Percentiles rank a stretch among this genome's conserved stretches.
phyloP scores from a whole-genome alignment of 1,140 invertebrate genomes.

The Drosophila pseudoananassae region DNA sequence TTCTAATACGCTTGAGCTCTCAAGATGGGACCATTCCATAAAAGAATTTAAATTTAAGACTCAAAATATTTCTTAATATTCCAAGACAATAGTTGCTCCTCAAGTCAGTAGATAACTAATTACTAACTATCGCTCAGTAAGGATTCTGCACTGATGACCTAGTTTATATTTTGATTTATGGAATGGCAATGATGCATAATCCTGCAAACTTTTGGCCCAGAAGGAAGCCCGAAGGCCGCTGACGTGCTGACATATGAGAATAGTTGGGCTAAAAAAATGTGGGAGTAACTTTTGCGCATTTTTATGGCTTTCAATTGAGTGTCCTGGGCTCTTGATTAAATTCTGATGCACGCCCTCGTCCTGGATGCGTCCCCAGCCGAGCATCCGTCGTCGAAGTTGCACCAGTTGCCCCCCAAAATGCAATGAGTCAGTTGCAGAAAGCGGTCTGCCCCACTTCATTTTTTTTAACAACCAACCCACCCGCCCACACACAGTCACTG shows the following conservation, averaged over 20 bases:
- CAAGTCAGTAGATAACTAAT: constrained; percentile 6
- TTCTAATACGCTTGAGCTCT: constrained; percentile 14
- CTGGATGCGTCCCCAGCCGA: neutral
- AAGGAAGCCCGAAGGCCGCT: constrained; percentile 12
- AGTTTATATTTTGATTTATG: constrained; percentile 27
- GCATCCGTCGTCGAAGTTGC: constrained; percentile 13
- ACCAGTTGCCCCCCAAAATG: constrained; percentile 23
- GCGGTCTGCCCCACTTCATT: constrained; percentile 34
- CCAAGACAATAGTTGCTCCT: neutral
- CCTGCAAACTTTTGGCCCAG: constrained; percentile 7
- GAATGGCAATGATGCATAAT: constrained; percentile 11
- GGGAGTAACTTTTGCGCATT: constrained; percentile 56
- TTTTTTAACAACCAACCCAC: neutral
- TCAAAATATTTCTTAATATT: neutral
- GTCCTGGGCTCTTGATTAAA: constrained; percentile 72
- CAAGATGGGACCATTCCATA: constrained; percentile 1
- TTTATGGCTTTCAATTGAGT: constrained; percentile 70
- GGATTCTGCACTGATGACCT: constrained; percentile 6
- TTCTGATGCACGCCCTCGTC: constrained; percentile 55
- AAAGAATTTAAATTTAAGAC: neutral
- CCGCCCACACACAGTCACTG: constrained; percentile 1
- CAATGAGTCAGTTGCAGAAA: constrained; percentile 77
- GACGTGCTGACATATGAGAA: constrained; percentile 19
- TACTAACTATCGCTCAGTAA: constrained; percentile 18
- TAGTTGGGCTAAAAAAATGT: constrained; percentile 15